These are phyloP conservation scores for Lytechinus pictus DNA, from an alignment of 35 echinoderm and acorn worm species.

Conservation along the genomic window DNA sequence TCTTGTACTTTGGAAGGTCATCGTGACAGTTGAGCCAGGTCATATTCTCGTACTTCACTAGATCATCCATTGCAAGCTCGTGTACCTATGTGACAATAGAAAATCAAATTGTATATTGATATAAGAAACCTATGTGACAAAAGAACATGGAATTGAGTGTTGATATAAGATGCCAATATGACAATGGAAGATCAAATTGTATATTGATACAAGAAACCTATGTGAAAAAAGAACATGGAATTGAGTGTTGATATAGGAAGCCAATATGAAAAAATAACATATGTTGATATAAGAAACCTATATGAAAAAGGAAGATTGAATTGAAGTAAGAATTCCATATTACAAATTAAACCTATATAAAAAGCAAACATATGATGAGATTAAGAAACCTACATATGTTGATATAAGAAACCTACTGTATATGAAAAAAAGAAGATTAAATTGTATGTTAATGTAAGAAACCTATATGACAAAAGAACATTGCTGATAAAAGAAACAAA, in stretches of 20 bases:
- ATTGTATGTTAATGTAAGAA: not conserved
- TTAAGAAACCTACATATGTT: no score
- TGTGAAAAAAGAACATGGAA: no score
- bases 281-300: not conserved
- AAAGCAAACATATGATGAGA: no score
- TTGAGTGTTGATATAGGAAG: not conserved
- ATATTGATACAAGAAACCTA: not conserved
- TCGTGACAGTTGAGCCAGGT: conserved; percentile 87
- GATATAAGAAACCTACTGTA: no score
- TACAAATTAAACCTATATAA: no score
- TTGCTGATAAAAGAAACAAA: conserved; percentile 36
- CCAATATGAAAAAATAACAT: conserved; percentile 43
- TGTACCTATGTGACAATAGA: conserved; percentile 60
- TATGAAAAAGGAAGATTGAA: no score
- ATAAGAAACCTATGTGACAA: no score
- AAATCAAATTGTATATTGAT: not conserved
- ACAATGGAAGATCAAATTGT: not conserved
- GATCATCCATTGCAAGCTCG: conserved; percentile 93
- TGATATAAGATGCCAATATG: conserved; percentile 43
- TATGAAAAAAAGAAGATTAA: not conserved
- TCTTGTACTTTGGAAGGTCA: conserved; percentile 92
- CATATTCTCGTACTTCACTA: conserved; percentile 73
- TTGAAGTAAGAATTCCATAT: no score
- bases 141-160: no score
- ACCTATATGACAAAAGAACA: no score